These are phyloP conservation scores for Sphyrna mokarran DNA, from an alignment of 2,113 vertebrate species.

Conservation along the genomic window DNA sequence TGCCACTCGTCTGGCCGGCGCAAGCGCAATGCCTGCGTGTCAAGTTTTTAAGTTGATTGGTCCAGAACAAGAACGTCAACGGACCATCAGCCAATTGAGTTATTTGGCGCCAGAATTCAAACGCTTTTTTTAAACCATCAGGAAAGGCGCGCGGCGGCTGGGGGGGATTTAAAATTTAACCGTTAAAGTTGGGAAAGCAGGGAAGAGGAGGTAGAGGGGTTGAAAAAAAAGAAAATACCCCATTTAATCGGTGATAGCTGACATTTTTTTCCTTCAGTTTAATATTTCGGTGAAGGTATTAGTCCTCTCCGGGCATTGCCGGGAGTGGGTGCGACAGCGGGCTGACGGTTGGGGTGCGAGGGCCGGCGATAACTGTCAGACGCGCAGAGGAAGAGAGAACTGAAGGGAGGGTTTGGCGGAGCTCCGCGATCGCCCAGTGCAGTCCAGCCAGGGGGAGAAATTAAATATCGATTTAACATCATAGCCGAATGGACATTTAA, in stretches of 20 bases:
- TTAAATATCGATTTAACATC: neutral
- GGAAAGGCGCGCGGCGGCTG: no score
- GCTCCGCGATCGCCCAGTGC: neutral
- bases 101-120: constrained; percentile 67
- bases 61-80: neutral
- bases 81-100: constrained; percentile 52
- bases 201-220: accelerated
- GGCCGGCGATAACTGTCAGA: neutral
- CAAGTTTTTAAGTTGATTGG: neutral
- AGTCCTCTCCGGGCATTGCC: no score
- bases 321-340: no score
- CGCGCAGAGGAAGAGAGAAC: no score
- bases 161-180: no score
- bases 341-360: neutral
- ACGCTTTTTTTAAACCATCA: constrained; percentile 48
- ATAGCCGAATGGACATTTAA: neutral
- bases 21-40: neutral
- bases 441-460: neutral
- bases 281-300: neutral
- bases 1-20: neutral
- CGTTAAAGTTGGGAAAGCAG: no score
- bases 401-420: neutral
- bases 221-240: no score
- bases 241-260: no score
- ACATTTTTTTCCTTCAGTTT: no score